Conservation (phyloP, 1,140 invertebrate genomes). For the Thaumatotibia leucotreta region DNA sequence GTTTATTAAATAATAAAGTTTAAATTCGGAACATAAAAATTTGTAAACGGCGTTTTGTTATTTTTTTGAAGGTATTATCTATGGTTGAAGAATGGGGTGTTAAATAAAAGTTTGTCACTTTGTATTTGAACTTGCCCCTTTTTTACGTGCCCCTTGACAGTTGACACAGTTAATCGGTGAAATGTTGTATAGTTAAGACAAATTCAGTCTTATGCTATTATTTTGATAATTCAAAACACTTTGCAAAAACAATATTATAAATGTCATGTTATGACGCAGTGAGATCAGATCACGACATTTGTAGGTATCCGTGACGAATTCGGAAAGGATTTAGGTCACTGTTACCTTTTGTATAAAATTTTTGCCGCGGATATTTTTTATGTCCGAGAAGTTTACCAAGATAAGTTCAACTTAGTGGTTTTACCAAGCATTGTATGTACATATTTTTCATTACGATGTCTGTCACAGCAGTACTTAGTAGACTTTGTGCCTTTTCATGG, state of each 20-base stretch:
- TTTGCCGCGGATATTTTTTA: not conserved
- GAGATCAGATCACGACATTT: not conserved
- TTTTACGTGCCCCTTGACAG: constrained; percentile 38
- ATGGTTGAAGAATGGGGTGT: constrained; percentile 53
- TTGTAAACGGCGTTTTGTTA: constrained; percentile 59
- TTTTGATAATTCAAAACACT: not conserved
- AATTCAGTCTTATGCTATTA: not conserved
- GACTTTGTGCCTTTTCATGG: too few species aligned
- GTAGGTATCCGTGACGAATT: not conserved
- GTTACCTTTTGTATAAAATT: not conserved
- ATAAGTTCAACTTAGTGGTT: not conserved
- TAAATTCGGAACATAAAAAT: constrained; percentile 66
- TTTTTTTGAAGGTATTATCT: constrained; percentile 40
- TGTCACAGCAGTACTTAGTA: too few species aligned
- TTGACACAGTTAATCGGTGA: constrained; percentile 34
- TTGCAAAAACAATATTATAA: too few species aligned
- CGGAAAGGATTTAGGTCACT: not conserved
- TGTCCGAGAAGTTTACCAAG: not conserved
- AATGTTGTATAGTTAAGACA: constrained; percentile 18
- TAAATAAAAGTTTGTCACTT: constrained; percentile 60
- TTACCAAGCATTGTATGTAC: too few species aligned
- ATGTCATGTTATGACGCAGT: not conserved
- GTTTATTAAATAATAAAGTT: constrained; percentile 67
- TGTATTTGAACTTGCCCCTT: constrained; percentile 55
- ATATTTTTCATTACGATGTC: too few species aligned